Base-by-base conservation (phyloP, 2,888 invertebrate species). In the Cantharis rustica region DNA sequence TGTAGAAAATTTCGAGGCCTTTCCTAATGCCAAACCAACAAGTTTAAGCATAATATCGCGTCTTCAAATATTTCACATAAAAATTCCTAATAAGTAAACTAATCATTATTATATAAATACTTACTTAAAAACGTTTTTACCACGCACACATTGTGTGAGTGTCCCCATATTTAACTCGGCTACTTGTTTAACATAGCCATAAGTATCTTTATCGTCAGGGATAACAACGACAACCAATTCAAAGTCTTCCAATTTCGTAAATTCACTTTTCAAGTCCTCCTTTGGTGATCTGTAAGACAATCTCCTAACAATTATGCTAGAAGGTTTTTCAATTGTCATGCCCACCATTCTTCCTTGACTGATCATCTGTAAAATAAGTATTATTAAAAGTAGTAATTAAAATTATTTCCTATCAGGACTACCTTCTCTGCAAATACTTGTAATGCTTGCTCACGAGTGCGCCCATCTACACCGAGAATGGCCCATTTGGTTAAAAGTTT, bases 141-240 rank as follows among this genome's bases (percentile, higher is more conserved):
- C 81, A 88, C 92, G 93, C 78, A 93, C 90, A 87, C 94, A 97
- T 85, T 94, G 97, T 0, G 95, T 95, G 64, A 95, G 85, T 73
- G 94, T 90, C 0, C 94, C 95, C 13, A 92, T 89, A 13, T 89
- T 88, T 0, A 93, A 84, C 86, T 96, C 95, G 0, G 95, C 93
- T 13, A 90, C 88, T 70, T 81, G 79, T 75, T 84, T 84, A 11
- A 84, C 83, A n/a, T 75, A 78, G 61, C 73, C 78, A 47, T 84
- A 84, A 13, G 78, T 74, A 20, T 75, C 73, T 17, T 79, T 79
- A 16, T 86, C 78, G 88, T 89, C 87, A 2, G 83, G 84, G 1
- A 92, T 90, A 10, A 95, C 89, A 4, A 95, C 87, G 0, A 94
- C 91, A 1, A 94, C 87, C 17, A 94, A 88, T 77, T 89, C 89